A percentile compares a stretch with the other conserved stretches of the same genome.
phyloP scores from a whole-genome alignment of 2,888 invertebrate genomes.

The Laothoe populi region DNA sequence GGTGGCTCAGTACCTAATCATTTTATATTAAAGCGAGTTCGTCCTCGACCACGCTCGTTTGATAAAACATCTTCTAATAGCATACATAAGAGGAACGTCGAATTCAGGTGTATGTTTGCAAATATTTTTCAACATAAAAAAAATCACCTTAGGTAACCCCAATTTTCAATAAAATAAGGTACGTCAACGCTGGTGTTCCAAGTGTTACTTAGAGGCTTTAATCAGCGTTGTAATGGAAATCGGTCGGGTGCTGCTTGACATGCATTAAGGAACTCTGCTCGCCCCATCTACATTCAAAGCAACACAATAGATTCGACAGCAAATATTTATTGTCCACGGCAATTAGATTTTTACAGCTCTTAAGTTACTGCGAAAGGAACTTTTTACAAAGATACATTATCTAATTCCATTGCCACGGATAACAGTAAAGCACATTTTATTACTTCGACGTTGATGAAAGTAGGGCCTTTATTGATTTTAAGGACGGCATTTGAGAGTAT shows the following conservation, averaged over 20 bases:
- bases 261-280: conserved; percentile 67
- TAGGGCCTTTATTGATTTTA: conserved; percentile 81
- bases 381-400: conserved; percentile 75
- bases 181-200: not conserved
- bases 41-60: conserved; percentile 32
- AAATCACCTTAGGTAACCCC: not conserved
- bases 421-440: conserved; percentile 80
- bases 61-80: conserved; percentile 30
- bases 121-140: conserved; percentile 1
- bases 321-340: conserved; percentile 75
- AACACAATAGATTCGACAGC: conserved; percentile 59
- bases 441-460: conserved; percentile 75
- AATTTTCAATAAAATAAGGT: not conserved
- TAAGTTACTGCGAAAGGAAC: conserved; percentile 59
- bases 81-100: conserved; percentile 3
- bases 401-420: conserved; percentile 76
- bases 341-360: conserved; percentile 76
- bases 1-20: conserved; percentile 60
- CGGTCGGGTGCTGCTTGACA: conserved; percentile 71
- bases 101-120: not conserved
- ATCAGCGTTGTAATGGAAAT: conserved; percentile 46
- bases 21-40: conserved; percentile 55
- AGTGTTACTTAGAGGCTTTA: not conserved
- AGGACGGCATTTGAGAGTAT: conserved; percentile 75
- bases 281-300: conserved; percentile 68